Percentiles rank a stretch among this genome's conserved stretches.
phyloP scores from a whole-genome alignment of 2,113 vertebrate genomes.

The Notiomystis cincta region DNA sequence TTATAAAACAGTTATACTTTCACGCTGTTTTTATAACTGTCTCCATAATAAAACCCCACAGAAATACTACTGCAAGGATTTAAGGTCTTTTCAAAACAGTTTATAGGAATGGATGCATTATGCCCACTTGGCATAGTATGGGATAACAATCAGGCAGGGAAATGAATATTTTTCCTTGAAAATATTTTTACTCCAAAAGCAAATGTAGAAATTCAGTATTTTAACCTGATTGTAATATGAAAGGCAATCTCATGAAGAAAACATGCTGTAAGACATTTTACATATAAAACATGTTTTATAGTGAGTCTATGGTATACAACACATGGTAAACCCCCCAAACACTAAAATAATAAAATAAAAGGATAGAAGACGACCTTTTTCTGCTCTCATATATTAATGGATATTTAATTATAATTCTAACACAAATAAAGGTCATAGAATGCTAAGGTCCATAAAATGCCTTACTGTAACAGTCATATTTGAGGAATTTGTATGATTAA shows the following conservation, averaged over 20 bases:
- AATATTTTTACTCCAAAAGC: neutral
- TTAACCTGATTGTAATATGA: neutral
- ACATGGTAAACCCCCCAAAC: neutral
- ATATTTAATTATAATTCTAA: conserved; percentile 1
- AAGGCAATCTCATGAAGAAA: neutral
- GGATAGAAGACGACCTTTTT: neutral
- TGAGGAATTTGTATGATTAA: conserved; percentile 22
- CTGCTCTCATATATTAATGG: neutral
- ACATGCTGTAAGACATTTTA: neutral
- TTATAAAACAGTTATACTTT: neutral
- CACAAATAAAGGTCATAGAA: conserved; percentile 11
- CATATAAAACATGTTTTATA: neutral
- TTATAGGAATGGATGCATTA: neutral
- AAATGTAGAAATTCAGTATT: neutral
- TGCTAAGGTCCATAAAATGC: neutral
- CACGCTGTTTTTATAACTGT: neutral
- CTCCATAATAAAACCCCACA: neutral
- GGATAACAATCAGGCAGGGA: neutral
- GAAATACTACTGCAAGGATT: neutral
- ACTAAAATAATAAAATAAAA: neutral
- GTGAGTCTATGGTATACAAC: neutral
- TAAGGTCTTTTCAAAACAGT: neutral
- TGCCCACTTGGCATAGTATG: neutral
- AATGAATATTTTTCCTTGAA: neutral
- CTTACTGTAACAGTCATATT: neutral